Evolutionary conservation across 2,113 vertebrate species (phyloP), one percentile per base, ranked within the genome.

Genomic region (Chascanopsetta lugubris): DNA sequence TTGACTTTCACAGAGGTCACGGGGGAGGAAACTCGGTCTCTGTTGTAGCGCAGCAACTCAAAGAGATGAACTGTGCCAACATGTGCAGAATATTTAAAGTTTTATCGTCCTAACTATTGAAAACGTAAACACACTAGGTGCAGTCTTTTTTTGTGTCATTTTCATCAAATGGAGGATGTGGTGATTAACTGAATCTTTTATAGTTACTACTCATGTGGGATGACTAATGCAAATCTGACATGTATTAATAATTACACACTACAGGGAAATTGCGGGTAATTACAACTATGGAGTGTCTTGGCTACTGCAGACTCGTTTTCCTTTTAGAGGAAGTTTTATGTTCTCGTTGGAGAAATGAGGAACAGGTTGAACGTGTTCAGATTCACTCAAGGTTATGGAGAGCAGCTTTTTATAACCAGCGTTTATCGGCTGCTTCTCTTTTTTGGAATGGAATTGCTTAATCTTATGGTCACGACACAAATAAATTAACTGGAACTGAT

Each of bases 361-460:
- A 77, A 77, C 68, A 22, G 3, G 13, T 5, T 1, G 0, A 0
- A 1, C 17, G 5, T 26, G n/a, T 0, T 49, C 15, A 43, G 34
- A 68, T 54, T 18, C 8, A 32, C 50, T 30, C 29, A 2, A 7
- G 38, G 7, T 36, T 12, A n/a, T 12, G 5, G 13, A 50, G 18
- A 50, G 45, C 25, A 27, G 1, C 15, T 21, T 46, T 49, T 25
- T n/a, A 53, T 40, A 7, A 24, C 45, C 43, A 60, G 38, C 15
- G 62, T 51, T 50, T 0, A 5, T 58, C 48, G 29, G 26, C 18
- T 32, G 45, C 53, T 79, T 64, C 69, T 63, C 38, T 30, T 42
- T 78, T 72, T 67, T 30, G n/a, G n/a, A n/a, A 21, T 3, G 6
- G 34, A 20, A 3, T 8, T 32, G 21, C 29, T 45, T 36, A 13